Percentiles rank a stretch among this genome's conserved stretches.
Conservation (phyloP, 2,888 invertebrate species). For the Salticus scenicus region DNA sequence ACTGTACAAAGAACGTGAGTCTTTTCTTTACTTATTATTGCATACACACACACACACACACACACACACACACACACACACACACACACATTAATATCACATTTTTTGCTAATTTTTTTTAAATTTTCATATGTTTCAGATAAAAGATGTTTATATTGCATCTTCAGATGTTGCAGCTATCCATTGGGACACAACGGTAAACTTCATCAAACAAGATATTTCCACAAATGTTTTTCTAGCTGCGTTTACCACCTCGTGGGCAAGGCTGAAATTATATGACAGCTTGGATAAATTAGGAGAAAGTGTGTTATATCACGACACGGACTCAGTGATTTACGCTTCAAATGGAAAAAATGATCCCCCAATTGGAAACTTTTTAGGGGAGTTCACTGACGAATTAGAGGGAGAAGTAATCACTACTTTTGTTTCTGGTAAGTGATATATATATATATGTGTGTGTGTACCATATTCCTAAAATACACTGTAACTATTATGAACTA, state of each 20-base stretch:
- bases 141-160: constrained; percentile 13
- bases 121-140: neutral
- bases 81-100: no score
- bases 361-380: neutral
- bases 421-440: constrained; percentile 18
- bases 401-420: neutral
- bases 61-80: no score
- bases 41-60: no score
- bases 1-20: no score
- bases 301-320: neutral
- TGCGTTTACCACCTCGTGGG: neutral
- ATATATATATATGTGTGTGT: neutral
- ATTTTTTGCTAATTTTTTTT: no score
- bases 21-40: no score
- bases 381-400: constrained; percentile 18
- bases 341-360: neutral
- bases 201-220: neutral
- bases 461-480: neutral
- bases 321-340: neutral
- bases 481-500: no score
- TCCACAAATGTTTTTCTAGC: constrained; percentile 17
- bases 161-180: neutral
- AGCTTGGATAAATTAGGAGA: neutral
- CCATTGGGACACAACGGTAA: neutral
- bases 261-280: neutral